Base-by-base conservation (phyloP, 1,140 invertebrate genomes). In the Andricus grossulariae region DNA sequence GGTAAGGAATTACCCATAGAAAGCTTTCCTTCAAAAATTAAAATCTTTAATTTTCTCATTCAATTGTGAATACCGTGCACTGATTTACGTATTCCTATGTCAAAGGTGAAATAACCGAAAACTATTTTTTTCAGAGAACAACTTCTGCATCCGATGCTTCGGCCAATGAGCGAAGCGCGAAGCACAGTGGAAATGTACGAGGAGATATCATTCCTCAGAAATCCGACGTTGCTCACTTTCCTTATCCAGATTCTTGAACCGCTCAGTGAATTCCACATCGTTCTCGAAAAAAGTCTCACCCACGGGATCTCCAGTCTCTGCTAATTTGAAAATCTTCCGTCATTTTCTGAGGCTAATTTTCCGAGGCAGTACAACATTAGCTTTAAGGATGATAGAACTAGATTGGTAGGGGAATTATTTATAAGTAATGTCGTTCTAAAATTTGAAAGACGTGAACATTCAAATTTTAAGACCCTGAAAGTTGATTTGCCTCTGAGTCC, bases 141-240 rank as follows among this genome's bases (percentile, higher is more conserved):
- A 88, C 94, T 97, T 86, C 92, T 99, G 74, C 96, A 98, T 86
- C 94, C 95, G 76, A 97, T 99, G 93, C 91, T 99, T 16, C 94
- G 95, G 19, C 95, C 97, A 45, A 96, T 99, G 94, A 95, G 97
- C 5, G 92, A 95, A 79, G 96, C 96, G 16, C 95, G 97, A 71
- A 94, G 97, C 0, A 98, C 98, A 0, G 88, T 92, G 5, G 97
- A 98, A 85, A 98, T 99, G 97, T 99, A 98, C 85, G 98, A 99
- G 88, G 98, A 99, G 86, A 94, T 95, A 80, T 98, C 98, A 66
- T 99, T 99, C 90, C 91, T 99, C 45, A 93, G 98, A 73, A 97
- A 97, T 86, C 93, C 95, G 66, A 94, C 94, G 74, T 92, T 98
- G 50, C 93, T 97, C 50, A 96, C 95, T 79, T 98, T 98, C 91